These are phyloP conservation scores for Micromys minutus DNA, from an alignment of 2,113 vertebrate species.

Conservation along the genomic window DNA sequence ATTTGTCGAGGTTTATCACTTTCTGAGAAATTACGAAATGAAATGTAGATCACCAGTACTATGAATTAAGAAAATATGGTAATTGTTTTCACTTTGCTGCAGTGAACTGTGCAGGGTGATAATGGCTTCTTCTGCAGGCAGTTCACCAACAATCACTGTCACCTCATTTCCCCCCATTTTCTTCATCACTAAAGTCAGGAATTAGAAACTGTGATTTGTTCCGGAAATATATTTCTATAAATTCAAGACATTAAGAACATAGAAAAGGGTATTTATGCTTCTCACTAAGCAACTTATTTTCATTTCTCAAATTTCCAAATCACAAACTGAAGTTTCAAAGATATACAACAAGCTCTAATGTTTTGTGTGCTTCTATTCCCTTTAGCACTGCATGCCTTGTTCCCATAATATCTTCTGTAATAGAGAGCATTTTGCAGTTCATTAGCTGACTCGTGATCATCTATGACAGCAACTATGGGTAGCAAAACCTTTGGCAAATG, in stretches of 20 bases:
- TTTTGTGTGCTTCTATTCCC: neutral
- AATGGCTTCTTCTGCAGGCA: neutral
- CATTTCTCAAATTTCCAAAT: neutral
- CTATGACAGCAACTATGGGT: neutral
- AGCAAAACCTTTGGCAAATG: neutral
- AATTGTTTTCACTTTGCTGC: neutral
- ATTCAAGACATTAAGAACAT: slow-evolving; percentile 14
- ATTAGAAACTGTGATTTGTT: slow-evolving; percentile 31
- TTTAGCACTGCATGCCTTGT: neutral
- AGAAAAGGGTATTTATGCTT: neutral
- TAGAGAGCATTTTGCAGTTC: neutral
- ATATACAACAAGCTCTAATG: fast-evolving
- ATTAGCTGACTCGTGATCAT: neutral
- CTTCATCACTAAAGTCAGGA: neutral
- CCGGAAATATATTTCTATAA: slow-evolving; percentile 27
- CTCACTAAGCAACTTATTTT: neutral
- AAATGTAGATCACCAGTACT: neutral
- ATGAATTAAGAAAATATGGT: slow-evolving; percentile 18
- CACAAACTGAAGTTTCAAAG: neutral
- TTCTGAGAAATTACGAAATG: neutral
- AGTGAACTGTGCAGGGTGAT: neutral
- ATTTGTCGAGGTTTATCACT: neutral
- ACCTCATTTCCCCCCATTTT: slow-evolving; percentile 7
- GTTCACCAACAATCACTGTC: slow-evolving; percentile 4
- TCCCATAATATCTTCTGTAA: neutral